Evolutionary conservation across 1,140 invertebrate species (phyloP).

Genomic region (Pseudomyrmex concolor): DNA sequence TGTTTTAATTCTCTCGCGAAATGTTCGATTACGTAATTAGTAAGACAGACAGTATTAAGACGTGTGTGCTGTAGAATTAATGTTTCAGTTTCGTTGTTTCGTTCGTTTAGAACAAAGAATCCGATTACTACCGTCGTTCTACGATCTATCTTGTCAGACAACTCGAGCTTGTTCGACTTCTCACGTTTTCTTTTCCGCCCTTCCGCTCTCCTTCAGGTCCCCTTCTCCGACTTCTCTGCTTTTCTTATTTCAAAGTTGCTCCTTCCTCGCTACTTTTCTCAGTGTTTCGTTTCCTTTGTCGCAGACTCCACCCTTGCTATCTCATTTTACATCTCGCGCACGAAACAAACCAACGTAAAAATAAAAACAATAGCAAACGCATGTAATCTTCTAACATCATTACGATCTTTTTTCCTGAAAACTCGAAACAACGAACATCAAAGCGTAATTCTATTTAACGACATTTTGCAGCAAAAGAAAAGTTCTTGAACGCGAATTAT

Average conservation of each 20-base stretch:
- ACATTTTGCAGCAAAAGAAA: neutral
- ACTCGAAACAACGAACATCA: neutral
- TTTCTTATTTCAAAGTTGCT: constrained; percentile 38
- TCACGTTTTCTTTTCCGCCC: constrained; percentile 35
- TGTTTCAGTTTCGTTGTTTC: constrained; percentile 31
- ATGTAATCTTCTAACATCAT: constrained; percentile 2
- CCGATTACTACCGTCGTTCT: constrained; percentile 47
- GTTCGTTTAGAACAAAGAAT: constrained; percentile 44
- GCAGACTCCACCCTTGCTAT: constrained; percentile 2
- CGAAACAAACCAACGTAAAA: constrained; percentile 21
- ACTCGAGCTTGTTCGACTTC: constrained; percentile 51
- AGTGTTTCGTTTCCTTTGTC: constrained; percentile 37
- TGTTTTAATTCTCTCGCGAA: neutral
- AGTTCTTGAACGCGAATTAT: constrained; percentile 2
- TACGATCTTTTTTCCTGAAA: neutral
- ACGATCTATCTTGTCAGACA: constrained; percentile 51
- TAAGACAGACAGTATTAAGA: constrained; percentile 22
- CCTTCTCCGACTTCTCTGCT: constrained; percentile 14
- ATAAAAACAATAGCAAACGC: constrained; percentile 30
- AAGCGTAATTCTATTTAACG: too few relatives aligned
- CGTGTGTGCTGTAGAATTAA: constrained; percentile 7
- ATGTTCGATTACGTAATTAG: neutral
- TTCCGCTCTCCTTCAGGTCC: neutral
- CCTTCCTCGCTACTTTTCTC: constrained; percentile 19
- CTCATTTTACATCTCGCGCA: constrained; percentile 32